Evolutionary conservation across 1,140 invertebrate genomes (phyloP), one percentile per base, ranked within the genome.

Genomic region (Bombus consobrinus): DNA sequence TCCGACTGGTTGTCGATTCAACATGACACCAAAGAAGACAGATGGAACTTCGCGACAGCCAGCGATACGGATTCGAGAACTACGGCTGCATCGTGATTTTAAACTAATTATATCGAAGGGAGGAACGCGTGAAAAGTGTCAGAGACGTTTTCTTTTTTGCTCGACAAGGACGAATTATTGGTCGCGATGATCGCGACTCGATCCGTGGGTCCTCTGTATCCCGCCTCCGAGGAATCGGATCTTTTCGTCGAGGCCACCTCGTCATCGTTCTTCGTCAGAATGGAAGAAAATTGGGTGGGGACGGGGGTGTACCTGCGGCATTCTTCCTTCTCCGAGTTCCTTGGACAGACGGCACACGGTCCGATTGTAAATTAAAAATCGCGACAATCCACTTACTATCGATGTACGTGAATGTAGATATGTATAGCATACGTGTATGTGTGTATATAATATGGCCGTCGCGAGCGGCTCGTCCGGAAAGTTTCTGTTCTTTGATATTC

Each of bases 381-480:
- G 74, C 87, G 88, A 86, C 80, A 89, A 86, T 62, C 72, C 81
- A 83, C n/a, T 78, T 71, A 86, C 68, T 76, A 81, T 81, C 80
- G 72, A 75, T 76, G 85, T 81, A 81, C 59, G 72, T 83, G 85
- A 86, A 71, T 76, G 66, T 83, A 83, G 80, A 77, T 83, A 77
- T 83, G 80, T 76, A 76, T 86, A 81, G 79, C 66, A 18, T 37
- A 62, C 25, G 83, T 28, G 64, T 69, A 59, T 34, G 64, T 66
- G 59, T 71, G 69, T 34, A 53, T 82, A 68, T 43, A 39, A 41
- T 62, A 47, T 18, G 25, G 15, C 28, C 32, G 37, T 37, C 9
- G 37, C 39, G 10, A 53, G 18, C 47, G 47, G 47, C 47, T 53
- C 47, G 47, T 53, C 47, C 47, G 47, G 8, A 28, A 32, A 79